These are phyloP conservation scores for Oncopodura yosiiana DNA, from an alignment of 1,140 invertebrate genomes.

Conservation along the genomic window DNA sequence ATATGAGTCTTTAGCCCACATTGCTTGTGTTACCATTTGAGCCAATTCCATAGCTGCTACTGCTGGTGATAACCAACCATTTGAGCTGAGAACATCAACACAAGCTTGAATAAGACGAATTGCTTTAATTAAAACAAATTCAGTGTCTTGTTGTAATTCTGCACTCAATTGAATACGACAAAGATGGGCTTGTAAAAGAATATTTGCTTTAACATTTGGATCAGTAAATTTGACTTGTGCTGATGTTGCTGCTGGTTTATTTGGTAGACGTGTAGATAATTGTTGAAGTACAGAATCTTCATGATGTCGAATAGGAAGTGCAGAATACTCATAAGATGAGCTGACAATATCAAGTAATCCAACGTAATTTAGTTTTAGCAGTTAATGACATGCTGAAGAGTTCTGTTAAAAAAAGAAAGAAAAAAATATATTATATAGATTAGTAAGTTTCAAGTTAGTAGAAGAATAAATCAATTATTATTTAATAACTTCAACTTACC, in stretches of 20 bases:
- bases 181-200: constrained; percentile 90
- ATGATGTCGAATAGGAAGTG: constrained; percentile 84
- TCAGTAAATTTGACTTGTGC: constrained; percentile 71
- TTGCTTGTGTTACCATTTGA: constrained; percentile 98
- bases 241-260: constrained; percentile 55
- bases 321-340: constrained; percentile 92
- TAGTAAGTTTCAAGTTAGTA: neutral
- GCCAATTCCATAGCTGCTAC: constrained; percentile 98
- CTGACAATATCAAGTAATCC: constrained; percentile 96
- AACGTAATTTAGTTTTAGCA: constrained; percentile 92
- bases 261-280: constrained; percentile 65
- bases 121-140: constrained; percentile 76
- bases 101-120: constrained; percentile 93
- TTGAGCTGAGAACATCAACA: constrained; percentile 95
- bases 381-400: constrained; percentile 94
- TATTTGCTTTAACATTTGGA: constrained; percentile 94
- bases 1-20: constrained; percentile 99
- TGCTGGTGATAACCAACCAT: constrained; percentile 94
- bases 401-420: constrained; percentile 54
- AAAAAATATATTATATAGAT: constrained; percentile 8
- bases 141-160: constrained; percentile 94
- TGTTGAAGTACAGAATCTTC: constrained; percentile 84
- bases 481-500: constrained; percentile 47
- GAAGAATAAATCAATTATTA: neutral
- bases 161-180: constrained; percentile 86